Percentiles rank a stretch among this genome's conserved stretches.
These are phyloP conservation scores for Cerastis rubricosa DNA, from an alignment of 2,888 invertebrate species.

Conservation along the genomic window DNA sequence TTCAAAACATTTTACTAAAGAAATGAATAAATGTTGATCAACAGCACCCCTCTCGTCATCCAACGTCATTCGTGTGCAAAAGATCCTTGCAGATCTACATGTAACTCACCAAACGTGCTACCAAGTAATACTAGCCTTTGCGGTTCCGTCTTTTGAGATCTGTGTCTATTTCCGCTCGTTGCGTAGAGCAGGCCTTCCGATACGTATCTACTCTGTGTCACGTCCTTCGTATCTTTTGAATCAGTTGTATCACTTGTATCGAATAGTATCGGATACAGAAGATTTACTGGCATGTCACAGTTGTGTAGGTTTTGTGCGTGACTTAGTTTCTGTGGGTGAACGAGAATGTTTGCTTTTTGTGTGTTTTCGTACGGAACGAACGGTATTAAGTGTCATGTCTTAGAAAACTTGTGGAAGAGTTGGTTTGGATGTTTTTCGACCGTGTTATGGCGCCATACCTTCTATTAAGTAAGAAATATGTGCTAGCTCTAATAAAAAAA, in stretches of 20 bases:
- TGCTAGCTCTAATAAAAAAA: not conserved
- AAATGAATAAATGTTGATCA: not conserved
- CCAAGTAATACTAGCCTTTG: not conserved
- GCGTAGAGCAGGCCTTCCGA: conserved; percentile 9
- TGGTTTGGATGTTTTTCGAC: not conserved
- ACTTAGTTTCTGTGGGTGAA: conserved; percentile 49
- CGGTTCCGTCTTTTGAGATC: not conserved
- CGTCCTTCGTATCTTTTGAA: conserved; percentile 32
- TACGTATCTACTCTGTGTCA: not conserved
- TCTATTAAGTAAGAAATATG: not conserved
- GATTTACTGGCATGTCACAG: conserved; percentile 64
- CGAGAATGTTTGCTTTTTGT: conserved; percentile 35
- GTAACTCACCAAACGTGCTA: not conserved
- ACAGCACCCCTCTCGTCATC: not conserved
- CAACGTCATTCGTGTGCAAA: not conserved
- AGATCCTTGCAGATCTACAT: not conserved
- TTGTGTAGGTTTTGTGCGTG: conserved; percentile 57
- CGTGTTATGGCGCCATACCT: not conserved
- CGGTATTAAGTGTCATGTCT: not conserved
- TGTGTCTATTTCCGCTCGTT: not conserved
- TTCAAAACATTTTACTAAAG: not conserved
- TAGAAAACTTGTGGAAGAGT: conserved; percentile 2
- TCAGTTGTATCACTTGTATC: conserved; percentile 50
- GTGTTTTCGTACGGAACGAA: conserved; percentile 30
- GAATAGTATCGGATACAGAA: conserved; percentile 56